phyloP scores from a whole-genome alignment of 2,797 vertebrate genomes.

The Chelonia mydas region DNA sequence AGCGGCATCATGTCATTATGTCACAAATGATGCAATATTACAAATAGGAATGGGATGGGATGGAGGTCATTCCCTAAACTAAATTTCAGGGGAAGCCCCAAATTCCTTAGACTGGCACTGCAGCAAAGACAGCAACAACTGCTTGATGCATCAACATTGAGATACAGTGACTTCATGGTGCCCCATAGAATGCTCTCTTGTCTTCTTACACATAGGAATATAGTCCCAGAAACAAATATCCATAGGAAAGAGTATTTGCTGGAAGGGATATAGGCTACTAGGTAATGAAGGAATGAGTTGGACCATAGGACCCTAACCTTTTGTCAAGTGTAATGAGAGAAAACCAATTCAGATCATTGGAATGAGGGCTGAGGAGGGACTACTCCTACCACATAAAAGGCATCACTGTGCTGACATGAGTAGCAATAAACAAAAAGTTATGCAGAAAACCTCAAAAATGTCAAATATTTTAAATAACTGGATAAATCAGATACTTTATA shows the following conservation, averaged over 20 bases:
- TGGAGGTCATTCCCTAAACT: background rate
- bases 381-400: background rate
- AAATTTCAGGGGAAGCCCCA: background rate
- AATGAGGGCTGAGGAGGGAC: background rate
- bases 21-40: slow-evolving; percentile 11
- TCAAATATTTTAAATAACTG: slow-evolving; percentile 38
- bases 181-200: background rate
- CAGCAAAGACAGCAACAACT: background rate
- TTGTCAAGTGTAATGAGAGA: background rate
- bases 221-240: background rate
- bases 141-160: background rate
- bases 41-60: background rate
- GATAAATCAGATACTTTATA: slow-evolving; percentile 40
- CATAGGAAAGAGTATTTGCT: background rate
- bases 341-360: slow-evolving; percentile 1
- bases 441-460: background rate
- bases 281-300: background rate
- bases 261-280: background rate
- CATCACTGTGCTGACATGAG: background rate
- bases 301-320: background rate
- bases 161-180: background rate
- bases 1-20: background rate
- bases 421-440: slow-evolving; percentile 26
- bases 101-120: background rate
- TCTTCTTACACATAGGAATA: background rate